Base-by-base conservation (phyloP, 2,888 invertebrate species). In the Tolmerus cingulatus region DNA sequence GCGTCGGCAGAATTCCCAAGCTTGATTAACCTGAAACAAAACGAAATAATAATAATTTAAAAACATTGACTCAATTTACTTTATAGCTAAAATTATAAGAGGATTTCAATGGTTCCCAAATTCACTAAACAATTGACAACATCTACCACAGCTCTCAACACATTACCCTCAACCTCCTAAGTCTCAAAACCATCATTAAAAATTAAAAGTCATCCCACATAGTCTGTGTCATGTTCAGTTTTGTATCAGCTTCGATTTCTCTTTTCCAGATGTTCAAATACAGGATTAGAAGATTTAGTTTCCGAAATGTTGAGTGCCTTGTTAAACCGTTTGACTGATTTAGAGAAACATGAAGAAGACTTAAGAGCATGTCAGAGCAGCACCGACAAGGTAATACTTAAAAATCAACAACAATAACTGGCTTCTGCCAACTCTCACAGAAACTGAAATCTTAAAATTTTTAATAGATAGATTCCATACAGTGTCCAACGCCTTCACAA, bases 281-380 rank as follows among this genome's bases (percentile, higher is more conserved):
- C 92, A 90, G 90, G 91, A 90, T 91, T 92, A 90, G 92, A 92
- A 90, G 91, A 90, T 89, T 90, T 91, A 90, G 92, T 93, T 90
- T 93, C 93, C 89, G 91, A 92, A 91, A 91, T 92, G 91, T 90
- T 93, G 91, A 92, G 93, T 93, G 93, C 92, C 92, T 93, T 93
- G 92, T 92, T 93, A 90, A 92, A 92, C 90, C 92, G 92, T 90
- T 90, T 93, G 92, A 93, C 93, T 91, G 92, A 93, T 91, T 91
- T 93, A 91, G 92, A 93, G 90, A 91, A 90, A 90, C 92, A 92
- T 89, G 92, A 92, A 90, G 91, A 92, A 90, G 92, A 92, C 90
- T 90, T 92, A 89, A 92, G 92, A 90, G 92, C 92, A 90, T 92
- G 92, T 90, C 92, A 92, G 90, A 90, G 90, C 88, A 90, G 90